Percentiles rank a stretch among this genome's conserved stretches.
Conservation (phyloP, 2,797 vertebrate species). For the Scolopax rusticola region DNA sequence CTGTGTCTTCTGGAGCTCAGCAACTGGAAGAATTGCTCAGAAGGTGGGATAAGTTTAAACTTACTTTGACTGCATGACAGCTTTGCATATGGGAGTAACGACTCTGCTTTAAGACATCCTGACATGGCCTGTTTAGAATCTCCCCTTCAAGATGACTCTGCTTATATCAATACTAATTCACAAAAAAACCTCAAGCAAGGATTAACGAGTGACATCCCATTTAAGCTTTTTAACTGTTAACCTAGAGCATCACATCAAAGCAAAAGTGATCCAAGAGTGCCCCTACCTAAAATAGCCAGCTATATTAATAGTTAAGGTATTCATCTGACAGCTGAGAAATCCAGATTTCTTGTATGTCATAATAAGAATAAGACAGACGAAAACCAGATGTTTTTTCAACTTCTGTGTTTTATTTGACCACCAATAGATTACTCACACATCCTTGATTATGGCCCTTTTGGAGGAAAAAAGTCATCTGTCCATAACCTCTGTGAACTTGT, state of each 20-base stretch:
- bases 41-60: background rate
- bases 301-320: background rate
- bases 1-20: background rate
- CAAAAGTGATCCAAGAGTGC: background rate
- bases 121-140: background rate
- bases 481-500: background rate
- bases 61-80: background rate
- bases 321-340: background rate
- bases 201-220: background rate
- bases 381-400: background rate
- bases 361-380: background rate
- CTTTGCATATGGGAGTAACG: background rate
- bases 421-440: background rate
- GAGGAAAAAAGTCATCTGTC: background rate
- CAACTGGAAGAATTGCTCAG: rapidly evolving
- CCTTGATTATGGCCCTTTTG: background rate
- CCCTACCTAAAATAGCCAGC: background rate
- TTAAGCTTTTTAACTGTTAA: background rate
- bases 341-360: background rate
- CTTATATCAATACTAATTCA: background rate
- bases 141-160: background rate
- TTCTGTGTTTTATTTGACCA: background rate
- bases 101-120: background rate
- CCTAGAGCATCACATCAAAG: background rate
- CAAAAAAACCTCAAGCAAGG: background rate